Evolutionary conservation across 2,888 invertebrate genomes (phyloP).

Genomic region (Anarsia innoxiella): DNA sequence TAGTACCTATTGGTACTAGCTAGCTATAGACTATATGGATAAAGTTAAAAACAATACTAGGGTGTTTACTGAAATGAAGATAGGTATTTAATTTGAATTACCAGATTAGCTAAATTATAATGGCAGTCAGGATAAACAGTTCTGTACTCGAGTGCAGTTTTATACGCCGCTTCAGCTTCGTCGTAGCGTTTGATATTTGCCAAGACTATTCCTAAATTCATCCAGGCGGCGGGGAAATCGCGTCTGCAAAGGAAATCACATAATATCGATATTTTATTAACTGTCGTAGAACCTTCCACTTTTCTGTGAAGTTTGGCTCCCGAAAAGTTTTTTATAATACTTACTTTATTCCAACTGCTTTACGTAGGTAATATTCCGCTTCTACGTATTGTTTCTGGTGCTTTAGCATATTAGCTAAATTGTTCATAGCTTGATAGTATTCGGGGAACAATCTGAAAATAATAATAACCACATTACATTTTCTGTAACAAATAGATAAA

Average conservation of each 20-base stretch:
- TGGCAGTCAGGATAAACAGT: slow-evolving; percentile 92
- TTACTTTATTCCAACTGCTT: slow-evolving; percentile 84
- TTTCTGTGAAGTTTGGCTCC: too few species aligned
- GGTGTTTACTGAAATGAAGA: too few species aligned
- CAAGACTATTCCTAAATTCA: slow-evolving; percentile 97
- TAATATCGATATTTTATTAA: too few species aligned
- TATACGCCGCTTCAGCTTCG: slow-evolving; percentile 86
- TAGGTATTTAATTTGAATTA: slow-evolving; percentile 50
- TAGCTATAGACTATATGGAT: too few species aligned
- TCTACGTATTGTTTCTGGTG: slow-evolving; percentile 79
- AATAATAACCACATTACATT: too few species aligned
- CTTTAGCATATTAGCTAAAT: slow-evolving; percentile 90
- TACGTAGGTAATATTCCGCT: slow-evolving; percentile 82
- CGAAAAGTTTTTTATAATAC: too few species aligned
- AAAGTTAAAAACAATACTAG: too few species aligned
- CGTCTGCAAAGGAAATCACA: too few species aligned
- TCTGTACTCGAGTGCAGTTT: slow-evolving; percentile 84
- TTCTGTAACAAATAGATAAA: too few species aligned
- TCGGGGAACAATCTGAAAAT: slow-evolving; percentile 80
- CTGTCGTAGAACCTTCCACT: too few species aligned
- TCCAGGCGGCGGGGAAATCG: slow-evolving; percentile 97
- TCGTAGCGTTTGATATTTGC: slow-evolving; percentile 80
- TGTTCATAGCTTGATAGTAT: slow-evolving; percentile 96
- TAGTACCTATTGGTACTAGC: too few species aligned
- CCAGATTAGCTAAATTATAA: slow-evolving; percentile 96